Conservation (phyloP, 2,888 invertebrate genomes). For the Megamerina dolium region DNA sequence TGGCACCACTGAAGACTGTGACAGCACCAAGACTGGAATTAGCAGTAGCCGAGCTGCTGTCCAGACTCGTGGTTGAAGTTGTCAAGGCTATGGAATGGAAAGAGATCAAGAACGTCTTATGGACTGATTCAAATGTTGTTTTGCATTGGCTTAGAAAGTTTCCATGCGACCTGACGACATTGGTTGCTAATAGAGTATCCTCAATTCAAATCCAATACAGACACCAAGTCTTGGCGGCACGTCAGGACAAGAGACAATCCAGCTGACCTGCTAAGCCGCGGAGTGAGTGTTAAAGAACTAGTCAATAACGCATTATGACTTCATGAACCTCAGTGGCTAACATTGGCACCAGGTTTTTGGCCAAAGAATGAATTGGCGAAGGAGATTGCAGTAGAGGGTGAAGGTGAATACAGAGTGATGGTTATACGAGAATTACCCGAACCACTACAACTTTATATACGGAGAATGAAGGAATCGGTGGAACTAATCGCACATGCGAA, state of each 20-base stretch:
- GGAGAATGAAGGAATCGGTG: too few relatives aligned
- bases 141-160: conserved; percentile 9
- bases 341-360: not conserved
- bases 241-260: conserved; percentile 10
- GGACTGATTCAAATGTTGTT: conserved; percentile 16
- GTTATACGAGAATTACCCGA: not conserved
- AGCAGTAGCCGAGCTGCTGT: conserved; percentile 5
- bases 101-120: conserved; percentile 1
- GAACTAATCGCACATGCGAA: too few relatives aligned
- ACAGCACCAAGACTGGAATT: conserved; percentile 12
- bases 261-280: conserved; percentile 9
- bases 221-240: conserved; percentile 6
- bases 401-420: too few relatives aligned
- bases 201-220: conserved; percentile 7
- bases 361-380: not conserved
- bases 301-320: conserved; percentile 6
- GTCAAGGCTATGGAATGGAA: not conserved
- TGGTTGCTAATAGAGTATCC: conserved; percentile 9
- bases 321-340: conserved; percentile 5
- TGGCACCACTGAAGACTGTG: conserved; percentile 12
- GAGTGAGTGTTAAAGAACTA: conserved; percentile 3
- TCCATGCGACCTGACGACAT: conserved; percentile 5
- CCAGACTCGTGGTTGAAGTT: conserved; percentile 1
- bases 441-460: not conserved
- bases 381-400: too few relatives aligned